These are phyloP conservation scores for Chalcis sispes DNA, from an alignment of 2,888 invertebrate genomes.

Conservation along the genomic window DNA sequence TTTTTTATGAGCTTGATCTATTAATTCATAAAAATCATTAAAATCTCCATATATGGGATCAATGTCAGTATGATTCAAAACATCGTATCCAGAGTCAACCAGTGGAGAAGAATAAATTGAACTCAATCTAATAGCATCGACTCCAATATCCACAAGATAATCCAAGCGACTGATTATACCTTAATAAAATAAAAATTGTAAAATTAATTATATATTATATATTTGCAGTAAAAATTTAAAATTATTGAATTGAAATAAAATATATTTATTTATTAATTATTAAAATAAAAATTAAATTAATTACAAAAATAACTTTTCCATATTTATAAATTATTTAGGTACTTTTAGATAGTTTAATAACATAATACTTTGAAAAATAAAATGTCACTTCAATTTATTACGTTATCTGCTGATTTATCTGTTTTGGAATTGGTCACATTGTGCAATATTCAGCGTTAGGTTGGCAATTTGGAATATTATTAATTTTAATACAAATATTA, in stretches of 20 bases:
- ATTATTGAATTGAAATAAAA: neutral
- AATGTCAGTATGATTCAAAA: conserved; percentile 63
- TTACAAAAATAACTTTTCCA: neutral
- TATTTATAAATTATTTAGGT: no score
- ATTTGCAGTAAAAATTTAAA: neutral
- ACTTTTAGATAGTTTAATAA: no score
- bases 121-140: conserved; percentile 66
- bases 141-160: conserved; percentile 64
- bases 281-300: neutral
- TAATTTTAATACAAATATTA: no score
- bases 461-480: no score
- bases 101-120: conserved; percentile 67
- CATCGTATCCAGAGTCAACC: conserved; percentile 65
- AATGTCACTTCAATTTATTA: no score
- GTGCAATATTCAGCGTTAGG: no score
- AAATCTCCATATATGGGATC: conserved; percentile 65
- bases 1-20: conserved; percentile 63
- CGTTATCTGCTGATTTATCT: no score
- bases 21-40: conserved; percentile 62
- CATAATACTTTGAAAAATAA: no score
- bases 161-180: conserved; percentile 66
- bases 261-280: neutral
- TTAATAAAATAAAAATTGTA: conserved; percentile 49
- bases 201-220: neutral
- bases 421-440: no score